Conservation (phyloP, 2,888 invertebrate species). For the Hesperia comma region DNA sequence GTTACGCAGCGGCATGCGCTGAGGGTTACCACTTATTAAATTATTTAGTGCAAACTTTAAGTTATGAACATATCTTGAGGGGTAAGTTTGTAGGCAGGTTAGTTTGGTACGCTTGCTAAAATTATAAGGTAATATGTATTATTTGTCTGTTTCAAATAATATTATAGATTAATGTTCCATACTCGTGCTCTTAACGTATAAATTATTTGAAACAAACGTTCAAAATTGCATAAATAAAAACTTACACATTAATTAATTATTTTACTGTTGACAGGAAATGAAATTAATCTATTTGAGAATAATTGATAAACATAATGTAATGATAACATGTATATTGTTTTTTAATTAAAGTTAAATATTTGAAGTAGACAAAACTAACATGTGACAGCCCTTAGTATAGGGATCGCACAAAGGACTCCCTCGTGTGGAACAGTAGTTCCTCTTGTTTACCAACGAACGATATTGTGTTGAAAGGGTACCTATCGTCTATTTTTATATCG, state of each 20-base stretch:
- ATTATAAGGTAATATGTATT: not conserved
- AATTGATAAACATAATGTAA: no score
- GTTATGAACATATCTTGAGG: conserved; percentile 25
- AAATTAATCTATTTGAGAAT: no score
- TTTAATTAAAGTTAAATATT: not conserved
- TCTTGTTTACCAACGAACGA: conserved; percentile 25
- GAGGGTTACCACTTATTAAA: conserved; percentile 36
- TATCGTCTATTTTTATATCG: conserved; percentile 3
- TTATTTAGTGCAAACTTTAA: conserved; percentile 29
- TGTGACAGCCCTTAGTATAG: conserved; percentile 13
- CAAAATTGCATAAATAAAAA: no score
- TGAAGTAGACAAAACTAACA: not conserved
- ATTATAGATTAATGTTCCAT: no score
- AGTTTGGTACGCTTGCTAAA: conserved; percentile 1
- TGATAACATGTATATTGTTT: no score
- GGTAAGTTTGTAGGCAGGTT: conserved; percentile 13
- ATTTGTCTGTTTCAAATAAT: not conserved
- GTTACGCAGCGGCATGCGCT: conserved; percentile 24
- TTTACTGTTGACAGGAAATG: no score
- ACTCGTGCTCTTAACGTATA: no score
- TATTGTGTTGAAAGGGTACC: conserved; percentile 26
- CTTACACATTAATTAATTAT: no score
- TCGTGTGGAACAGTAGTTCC: conserved; percentile 31
- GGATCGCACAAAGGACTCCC: conserved; percentile 20
- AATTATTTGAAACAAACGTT: no score